phyloP scores from a whole-genome alignment of 2,113 vertebrate species.

The Syrmaticus mikado region DNA sequence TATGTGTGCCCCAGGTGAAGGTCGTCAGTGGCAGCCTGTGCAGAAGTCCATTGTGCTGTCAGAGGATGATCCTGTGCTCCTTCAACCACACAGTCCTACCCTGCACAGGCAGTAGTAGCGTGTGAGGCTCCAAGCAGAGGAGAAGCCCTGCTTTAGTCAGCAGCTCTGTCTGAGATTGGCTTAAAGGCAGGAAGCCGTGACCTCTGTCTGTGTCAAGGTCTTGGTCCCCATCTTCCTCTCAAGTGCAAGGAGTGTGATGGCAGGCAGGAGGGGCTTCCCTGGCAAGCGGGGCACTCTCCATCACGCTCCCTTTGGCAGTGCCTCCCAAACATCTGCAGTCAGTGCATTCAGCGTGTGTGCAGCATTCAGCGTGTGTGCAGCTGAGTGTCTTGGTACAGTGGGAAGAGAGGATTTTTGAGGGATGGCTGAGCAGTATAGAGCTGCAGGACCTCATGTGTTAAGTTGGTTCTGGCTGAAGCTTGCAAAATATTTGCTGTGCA shows the following conservation, averaged over 20 bases:
- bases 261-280: neutral
- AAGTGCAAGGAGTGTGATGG: rapidly evolving
- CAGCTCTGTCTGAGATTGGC: neutral
- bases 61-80: neutral
- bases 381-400: neutral
- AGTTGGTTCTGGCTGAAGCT: neutral
- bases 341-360: neutral
- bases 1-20: rapidly evolving
- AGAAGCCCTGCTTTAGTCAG: neutral
- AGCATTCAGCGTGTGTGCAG: slow-evolving; percentile 17
- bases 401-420: neutral
- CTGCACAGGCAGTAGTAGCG: neutral
- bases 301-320: slow-evolving; percentile 2
- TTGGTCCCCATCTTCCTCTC: neutral
- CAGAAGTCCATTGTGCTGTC: neutral
- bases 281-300: neutral
- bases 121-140: rapidly evolving
- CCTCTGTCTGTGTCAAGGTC: neutral
- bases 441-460: neutral
- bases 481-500: neutral
- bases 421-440: neutral
- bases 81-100: rapidly evolving
- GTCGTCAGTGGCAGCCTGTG: neutral
- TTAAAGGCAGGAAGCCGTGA: neutral
- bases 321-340: slow-evolving; percentile 34